phyloP scores from a whole-genome alignment of 2,113 vertebrate genomes.

The Poicephalus gulielmi region DNA sequence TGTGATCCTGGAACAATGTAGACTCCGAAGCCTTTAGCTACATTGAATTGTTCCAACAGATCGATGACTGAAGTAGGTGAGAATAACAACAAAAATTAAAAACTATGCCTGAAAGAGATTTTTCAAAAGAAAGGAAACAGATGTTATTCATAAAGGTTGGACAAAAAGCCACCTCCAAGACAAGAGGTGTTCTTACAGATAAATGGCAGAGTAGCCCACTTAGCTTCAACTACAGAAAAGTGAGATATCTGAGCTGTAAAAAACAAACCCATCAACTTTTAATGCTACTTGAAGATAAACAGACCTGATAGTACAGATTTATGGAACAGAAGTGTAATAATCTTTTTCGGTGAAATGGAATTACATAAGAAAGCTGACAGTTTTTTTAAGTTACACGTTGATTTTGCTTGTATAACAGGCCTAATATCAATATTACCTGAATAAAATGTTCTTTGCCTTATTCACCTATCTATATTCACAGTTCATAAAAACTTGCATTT shows the following conservation, averaged over 20 bases:
- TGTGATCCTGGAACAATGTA: background rate
- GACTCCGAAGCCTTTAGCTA: background rate
- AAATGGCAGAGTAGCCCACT: background rate
- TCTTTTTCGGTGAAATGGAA: background rate
- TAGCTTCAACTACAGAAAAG: background rate
- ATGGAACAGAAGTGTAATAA: background rate
- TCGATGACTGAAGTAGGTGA: background rate
- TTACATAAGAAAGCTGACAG: background rate
- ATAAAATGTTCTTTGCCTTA: background rate
- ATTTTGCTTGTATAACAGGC: background rate
- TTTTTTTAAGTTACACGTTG: background rate
- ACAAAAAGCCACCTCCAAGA: background rate
- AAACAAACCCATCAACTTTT: background rate
- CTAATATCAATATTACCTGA: background rate
- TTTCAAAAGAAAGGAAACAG: background rate
- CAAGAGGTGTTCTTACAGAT: background rate
- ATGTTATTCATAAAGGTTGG: background rate
- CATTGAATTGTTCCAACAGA: background rate
- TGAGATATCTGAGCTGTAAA: background rate
- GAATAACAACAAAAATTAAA: background rate
- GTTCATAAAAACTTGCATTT: background rate
- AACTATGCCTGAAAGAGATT: background rate
- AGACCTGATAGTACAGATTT: background rate
- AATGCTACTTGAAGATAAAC: background rate
- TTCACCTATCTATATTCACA: background rate